These are phyloP conservation scores for Philaenus spumarius DNA, from an alignment of 1,140 invertebrate species.

Conservation along the genomic window DNA sequence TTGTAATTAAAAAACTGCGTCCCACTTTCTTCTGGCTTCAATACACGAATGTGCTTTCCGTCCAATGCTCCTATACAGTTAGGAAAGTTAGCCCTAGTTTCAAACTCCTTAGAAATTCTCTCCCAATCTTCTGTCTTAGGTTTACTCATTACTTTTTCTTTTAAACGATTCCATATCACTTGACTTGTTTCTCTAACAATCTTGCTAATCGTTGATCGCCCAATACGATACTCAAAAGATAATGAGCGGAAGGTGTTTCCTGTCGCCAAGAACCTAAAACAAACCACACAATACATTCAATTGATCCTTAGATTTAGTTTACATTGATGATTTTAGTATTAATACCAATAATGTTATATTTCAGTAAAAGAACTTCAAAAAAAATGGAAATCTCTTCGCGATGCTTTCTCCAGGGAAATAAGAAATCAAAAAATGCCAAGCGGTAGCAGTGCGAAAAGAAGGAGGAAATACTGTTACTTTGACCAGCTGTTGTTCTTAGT, in stretches of 20 bases:
- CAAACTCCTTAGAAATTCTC: conserved; percentile 14
- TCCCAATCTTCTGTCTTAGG: conserved; percentile 20
- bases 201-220: conserved; percentile 25
- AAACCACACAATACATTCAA: conserved; percentile 9
- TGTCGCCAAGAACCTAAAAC: conserved; percentile 29
- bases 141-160: conserved; percentile 18
- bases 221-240: conserved; percentile 24
- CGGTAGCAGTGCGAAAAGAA: too few relatives aligned
- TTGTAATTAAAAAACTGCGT: conserved; percentile 47
- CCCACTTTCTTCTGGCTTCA: conserved; percentile 37
- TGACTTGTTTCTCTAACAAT: conserved; percentile 24
- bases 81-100: conserved; percentile 31
- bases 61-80: conserved; percentile 33
- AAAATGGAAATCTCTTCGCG: too few relatives aligned
- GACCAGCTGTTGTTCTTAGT: too few relatives aligned
- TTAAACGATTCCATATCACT: conserved; percentile 21
- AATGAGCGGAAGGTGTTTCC: too few relatives aligned
- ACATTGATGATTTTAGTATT: not conserved
- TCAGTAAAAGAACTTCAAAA: not conserved
- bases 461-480: too few relatives aligned
- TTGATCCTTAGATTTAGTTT: not conserved
- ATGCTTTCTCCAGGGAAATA: too few relatives aligned
- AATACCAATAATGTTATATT: too few relatives aligned
- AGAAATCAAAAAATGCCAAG: too few relatives aligned
- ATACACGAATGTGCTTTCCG: conserved; percentile 35